phyloP scores from a whole-genome alignment of 1,140 invertebrate genomes.

The Anthonomus grandis region DNA sequence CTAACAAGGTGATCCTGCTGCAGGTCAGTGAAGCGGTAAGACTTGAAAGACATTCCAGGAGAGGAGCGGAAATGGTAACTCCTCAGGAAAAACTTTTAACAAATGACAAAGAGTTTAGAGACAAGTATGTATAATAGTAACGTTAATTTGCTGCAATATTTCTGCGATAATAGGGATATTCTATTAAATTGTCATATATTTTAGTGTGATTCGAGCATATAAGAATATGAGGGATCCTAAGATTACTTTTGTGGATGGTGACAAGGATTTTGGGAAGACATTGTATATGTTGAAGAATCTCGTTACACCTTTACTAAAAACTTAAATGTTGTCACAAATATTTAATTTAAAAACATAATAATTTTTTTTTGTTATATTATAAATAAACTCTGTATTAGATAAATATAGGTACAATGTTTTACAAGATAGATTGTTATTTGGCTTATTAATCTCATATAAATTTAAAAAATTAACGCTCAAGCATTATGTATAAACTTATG shows the following conservation, averaged over 20 bases:
- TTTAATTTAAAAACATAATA: too few species aligned
- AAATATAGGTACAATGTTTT: too few species aligned
- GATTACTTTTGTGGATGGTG: constrained; percentile 4
- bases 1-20: constrained; percentile 36
- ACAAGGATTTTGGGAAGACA: constrained; percentile 14
- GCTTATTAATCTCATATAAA: too few species aligned
- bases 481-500: too few species aligned
- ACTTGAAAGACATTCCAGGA: constrained; percentile 30
- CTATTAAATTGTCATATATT: constrained; percentile 14
- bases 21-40: constrained; percentile 33
- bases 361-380: too few species aligned
- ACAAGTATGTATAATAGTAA: constrained; percentile 31
- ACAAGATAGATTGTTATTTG: too few species aligned
- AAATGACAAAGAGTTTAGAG: constrained; percentile 26
- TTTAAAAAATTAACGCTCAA: too few species aligned
- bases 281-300: constrained; percentile 10
- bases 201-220: constrained; percentile 20
- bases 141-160: too few species aligned
- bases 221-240: constrained; percentile 18
- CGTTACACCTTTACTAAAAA: constrained; percentile 21
- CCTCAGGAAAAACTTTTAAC: constrained; percentile 33
- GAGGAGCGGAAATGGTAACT: constrained; percentile 23
- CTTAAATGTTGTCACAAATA: too few species aligned
- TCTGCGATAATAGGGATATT: background rate
- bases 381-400: too few species aligned